phyloP scores from a whole-genome alignment of 1,140 invertebrate genomes.

The Subanguina moxae region DNA sequence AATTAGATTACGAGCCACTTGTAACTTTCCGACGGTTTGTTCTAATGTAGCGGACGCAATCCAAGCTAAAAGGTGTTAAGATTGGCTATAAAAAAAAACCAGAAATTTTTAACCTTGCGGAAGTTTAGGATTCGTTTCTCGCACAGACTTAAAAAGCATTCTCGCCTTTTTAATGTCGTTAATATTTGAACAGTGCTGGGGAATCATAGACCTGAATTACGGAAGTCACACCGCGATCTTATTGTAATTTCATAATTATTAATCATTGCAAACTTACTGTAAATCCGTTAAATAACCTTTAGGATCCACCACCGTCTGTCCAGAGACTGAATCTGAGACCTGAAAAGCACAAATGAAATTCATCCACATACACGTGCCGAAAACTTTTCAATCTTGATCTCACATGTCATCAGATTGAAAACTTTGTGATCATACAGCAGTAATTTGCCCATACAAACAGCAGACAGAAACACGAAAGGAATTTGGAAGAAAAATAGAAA shows the following conservation, averaged over 20 bases:
- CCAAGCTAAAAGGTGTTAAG: slow-evolving; percentile 71
- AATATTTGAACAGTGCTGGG: slow-evolving; percentile 93
- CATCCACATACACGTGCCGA: slow-evolving; percentile 4
- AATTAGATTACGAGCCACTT: slow-evolving; percentile 90
- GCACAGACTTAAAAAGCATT: slow-evolving; percentile 88
- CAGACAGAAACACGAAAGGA: not conserved
- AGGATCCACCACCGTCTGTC: slow-evolving; percentile 98
- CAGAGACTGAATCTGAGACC: slow-evolving; percentile 94
- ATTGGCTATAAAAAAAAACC: not conserved
- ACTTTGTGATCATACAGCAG: slow-evolving; percentile 13
- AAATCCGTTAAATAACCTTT: slow-evolving; percentile 97
- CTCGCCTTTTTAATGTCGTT: slow-evolving; percentile 98
- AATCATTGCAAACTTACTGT: slow-evolving; percentile 64
- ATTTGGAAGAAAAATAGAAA: not conserved
- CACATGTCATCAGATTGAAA: slow-evolving; percentile 13
- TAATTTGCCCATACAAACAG: not conserved
- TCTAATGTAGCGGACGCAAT: slow-evolving; percentile 96
- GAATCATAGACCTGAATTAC: slow-evolving; percentile 77
- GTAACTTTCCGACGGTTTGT: slow-evolving; percentile 97
- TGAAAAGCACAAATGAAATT: slow-evolving; percentile 34
- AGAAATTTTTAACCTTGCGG: slow-evolving; percentile 67
- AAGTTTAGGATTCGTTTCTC: slow-evolving; percentile 98
- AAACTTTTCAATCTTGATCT: slow-evolving; percentile 1
- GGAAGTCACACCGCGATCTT: too few species aligned
- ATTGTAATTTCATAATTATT: too few species aligned